A percentile compares a stretch with the other conserved stretches of the same genome.
These are phyloP conservation scores for Beroe forskalii DNA, from an alignment of 37 sponge, comb jelly and placozoan genomes.

Conservation along the genomic window DNA sequence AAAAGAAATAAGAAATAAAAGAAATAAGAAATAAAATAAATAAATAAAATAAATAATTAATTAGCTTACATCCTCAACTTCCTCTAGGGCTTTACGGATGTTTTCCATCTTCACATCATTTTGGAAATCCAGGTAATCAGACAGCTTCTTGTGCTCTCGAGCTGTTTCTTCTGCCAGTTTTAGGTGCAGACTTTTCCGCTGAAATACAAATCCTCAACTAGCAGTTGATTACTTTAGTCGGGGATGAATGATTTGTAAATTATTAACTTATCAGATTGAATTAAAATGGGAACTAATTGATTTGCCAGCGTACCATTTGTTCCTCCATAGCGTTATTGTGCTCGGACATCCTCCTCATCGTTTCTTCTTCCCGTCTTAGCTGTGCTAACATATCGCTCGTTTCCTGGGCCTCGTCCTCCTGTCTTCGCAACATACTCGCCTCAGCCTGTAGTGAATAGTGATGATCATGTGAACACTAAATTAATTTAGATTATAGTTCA, in stretches of 20 bases:
- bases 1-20: too few species aligned
- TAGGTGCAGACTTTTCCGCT: background rate
- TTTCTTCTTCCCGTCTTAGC: slow-evolving; percentile 17
- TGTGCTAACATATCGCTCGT: slow-evolving; percentile 2
- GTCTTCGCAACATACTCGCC: slow-evolving; percentile 34
- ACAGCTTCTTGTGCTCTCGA: slow-evolving; percentile 29
- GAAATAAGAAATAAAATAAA: too few species aligned
- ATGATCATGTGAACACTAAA: too few species aligned
- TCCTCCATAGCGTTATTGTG: background rate
- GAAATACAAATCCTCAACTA: background rate
- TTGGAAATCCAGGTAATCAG: background rate
- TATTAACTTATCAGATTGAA: too few species aligned
- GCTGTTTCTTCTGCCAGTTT: slow-evolving; percentile 5
- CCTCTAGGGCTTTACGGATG: slow-evolving; percentile 48
- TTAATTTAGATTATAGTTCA: too few species aligned
- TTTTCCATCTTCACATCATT: slow-evolving; percentile 39
- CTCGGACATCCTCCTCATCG: background rate
- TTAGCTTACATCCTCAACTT: slow-evolving; percentile 48
- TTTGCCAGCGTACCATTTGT: background rate
- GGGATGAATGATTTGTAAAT: too few species aligned
- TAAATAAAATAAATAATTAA: too few species aligned
- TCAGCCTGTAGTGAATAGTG: too few species aligned
- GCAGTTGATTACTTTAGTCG: too few species aligned
- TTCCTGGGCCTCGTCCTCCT: slow-evolving; percentile 29
- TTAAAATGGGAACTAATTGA: too few species aligned